Evolutionary conservation across 2,888 invertebrate genomes (phyloP).

Genomic region (Cancer borealis): DNA sequence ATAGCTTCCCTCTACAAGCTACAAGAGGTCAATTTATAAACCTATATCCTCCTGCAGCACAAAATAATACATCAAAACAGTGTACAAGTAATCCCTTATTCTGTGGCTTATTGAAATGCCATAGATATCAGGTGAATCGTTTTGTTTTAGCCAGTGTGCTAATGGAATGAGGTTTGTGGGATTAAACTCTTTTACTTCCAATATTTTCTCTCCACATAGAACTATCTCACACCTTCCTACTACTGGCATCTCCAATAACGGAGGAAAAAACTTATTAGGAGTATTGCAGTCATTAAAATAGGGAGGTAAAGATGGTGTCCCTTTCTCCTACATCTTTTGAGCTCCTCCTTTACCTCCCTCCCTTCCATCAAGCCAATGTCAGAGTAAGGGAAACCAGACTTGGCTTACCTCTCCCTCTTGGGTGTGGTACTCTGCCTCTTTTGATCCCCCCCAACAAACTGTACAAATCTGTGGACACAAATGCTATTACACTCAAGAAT

Average conservation of each 20-base stretch:
- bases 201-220: background rate
- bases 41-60: background rate
- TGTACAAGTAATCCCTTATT: background rate
- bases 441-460: conserved; percentile 69
- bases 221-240: background rate
- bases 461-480: conserved; percentile 73
- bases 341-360: background rate
- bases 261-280: too few species aligned
- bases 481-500: conserved; percentile 40
- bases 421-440: conserved; percentile 69
- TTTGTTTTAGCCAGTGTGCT: too few species aligned
- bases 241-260: background rate
- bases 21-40: background rate
- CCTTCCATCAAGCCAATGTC: background rate
- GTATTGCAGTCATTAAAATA: background rate
- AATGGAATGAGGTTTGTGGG: too few species aligned
- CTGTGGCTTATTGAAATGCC: too few species aligned
- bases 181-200: too few species aligned
- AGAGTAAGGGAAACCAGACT: conserved; percentile 65
- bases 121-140: too few species aligned
- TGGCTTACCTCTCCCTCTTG: conserved; percentile 71
- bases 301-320: too few species aligned
- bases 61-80: background rate
- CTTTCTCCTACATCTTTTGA: background rate
- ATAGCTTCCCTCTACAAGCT: background rate